Evolutionary conservation across 2,888 invertebrate species (phyloP), one percentile per base, ranked within the genome.

Genomic region (Dolichomitus sp.): DNA sequence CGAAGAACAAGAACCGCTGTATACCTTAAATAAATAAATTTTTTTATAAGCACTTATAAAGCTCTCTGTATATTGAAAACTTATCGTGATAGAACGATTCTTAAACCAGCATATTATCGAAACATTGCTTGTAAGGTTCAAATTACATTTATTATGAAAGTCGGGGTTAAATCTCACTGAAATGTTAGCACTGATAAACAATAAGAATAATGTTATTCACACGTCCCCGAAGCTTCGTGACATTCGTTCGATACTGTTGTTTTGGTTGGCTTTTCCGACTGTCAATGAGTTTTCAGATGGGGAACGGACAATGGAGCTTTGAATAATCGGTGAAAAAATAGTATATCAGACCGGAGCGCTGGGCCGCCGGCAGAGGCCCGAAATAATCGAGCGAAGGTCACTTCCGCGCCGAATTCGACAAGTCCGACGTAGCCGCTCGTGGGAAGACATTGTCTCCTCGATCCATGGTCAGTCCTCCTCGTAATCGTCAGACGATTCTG

Each of bases 401-500:
- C 84, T 86, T 77, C 80, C 68, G 59, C 85, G 86, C 68, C 88
- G 89, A 27, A 88, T 87, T n/a, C 87, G 87, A 84, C 87, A 88
- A 30, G 87, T 84, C 14, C 87, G 90, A 78, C 88, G 87, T 48
- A 84, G 85, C 61, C 88, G 90, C 84, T 88, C 88, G 81, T 86
- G 87, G 84, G 89, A 88, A 84, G 88, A 85, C 87, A 88, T 83
- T 86, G 85, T 86, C 87, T 88, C 88, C 83, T 86, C 89, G 85
- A 72, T 86, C 87, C 88, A 90, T 70, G 88, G 91, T 92, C 92
- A 92, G 88, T 90, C 92, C 57, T 92, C 93, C 78, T 92, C 94
- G 54, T 94, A 93, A 48, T 93, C 91, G 52, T 93, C 91, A 65
- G 94, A 94, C 19, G 94, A 94, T 78, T 95, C 95, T 79, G 95